phyloP scores from a whole-genome alignment of 1,140 invertebrate species.

The Polyergus mexicanus region DNA sequence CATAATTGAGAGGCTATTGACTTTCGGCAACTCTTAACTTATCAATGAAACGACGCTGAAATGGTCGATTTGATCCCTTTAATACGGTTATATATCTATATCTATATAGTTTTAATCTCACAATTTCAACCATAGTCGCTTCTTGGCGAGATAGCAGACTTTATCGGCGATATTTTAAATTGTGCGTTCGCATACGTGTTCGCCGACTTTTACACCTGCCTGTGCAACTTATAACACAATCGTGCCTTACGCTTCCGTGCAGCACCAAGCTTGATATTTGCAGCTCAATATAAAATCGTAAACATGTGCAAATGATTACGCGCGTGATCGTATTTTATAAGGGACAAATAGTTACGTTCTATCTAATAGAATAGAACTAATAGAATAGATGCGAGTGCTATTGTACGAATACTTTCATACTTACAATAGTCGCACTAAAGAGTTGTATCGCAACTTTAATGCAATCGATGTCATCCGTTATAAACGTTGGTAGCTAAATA shows the following conservation, averaged over 20 bases:
- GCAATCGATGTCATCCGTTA: background rate
- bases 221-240: slow-evolving; percentile 30
- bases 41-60: slow-evolving; percentile 22
- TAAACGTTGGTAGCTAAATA: background rate
- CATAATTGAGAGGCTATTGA: background rate
- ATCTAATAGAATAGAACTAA: background rate
- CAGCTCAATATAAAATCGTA: slow-evolving; percentile 52
- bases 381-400: background rate
- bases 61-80: slow-evolving; percentile 13
- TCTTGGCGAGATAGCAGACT: slow-evolving; percentile 23
- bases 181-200: background rate
- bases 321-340: slow-evolving; percentile 14
- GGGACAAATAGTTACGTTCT: slow-evolving; percentile 2
- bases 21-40: slow-evolving; percentile 42
- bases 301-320: slow-evolving; percentile 37
- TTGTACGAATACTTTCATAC: background rate
- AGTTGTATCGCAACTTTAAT: slow-evolving; percentile 11
- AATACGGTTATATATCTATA: background rate
- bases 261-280: slow-evolving; percentile 24
- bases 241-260: slow-evolving; percentile 12
- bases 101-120: slow-evolving; percentile 40
- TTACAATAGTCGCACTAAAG: background rate
- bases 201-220: slow-evolving; percentile 52
- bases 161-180: slow-evolving; percentile 59
- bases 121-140: slow-evolving; percentile 24